phyloP scores from a whole-genome alignment of 1,140 invertebrate species.

The Doryteuthis pealeii region DNA sequence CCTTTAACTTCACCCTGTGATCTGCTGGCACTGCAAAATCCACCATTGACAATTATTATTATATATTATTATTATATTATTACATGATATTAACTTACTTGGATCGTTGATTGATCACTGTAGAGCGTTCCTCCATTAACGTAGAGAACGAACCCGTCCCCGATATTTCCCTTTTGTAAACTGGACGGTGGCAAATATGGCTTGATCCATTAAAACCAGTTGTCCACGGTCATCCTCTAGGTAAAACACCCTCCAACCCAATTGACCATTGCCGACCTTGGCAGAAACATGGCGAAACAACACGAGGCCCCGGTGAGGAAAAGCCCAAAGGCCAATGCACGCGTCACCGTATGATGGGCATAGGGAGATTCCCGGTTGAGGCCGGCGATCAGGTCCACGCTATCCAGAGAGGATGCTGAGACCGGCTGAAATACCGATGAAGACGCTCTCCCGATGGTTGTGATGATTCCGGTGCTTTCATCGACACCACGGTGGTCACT shows the following conservation, averaged over 20 bases:
- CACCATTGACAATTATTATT: too few relatives aligned
- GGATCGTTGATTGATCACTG: conserved; percentile 47
- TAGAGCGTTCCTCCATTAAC: conserved; percentile 47
- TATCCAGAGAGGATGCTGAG: conserved; percentile 80
- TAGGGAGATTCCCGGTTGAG: conserved; percentile 66
- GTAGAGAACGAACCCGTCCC: conserved; percentile 72
- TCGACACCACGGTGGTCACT: conserved; percentile 79
- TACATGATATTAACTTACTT: too few relatives aligned
- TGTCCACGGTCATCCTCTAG: conserved; percentile 73
- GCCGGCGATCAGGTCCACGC: conserved; percentile 75
- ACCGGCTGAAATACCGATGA: conserved; percentile 83
- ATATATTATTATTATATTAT: too few relatives aligned
- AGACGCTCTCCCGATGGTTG: conserved; percentile 89
- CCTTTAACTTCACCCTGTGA: too few relatives aligned
- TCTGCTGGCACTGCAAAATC: too few relatives aligned
- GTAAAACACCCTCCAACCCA: conserved; percentile 70
- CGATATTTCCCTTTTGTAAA: conserved; percentile 34
- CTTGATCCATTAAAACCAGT: conserved; percentile 67
- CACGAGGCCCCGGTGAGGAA: conserved; percentile 79
- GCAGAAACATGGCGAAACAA: conserved; percentile 92
- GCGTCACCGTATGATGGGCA: conserved; percentile 69
- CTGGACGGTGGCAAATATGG: conserved; percentile 50
- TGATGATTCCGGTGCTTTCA: conserved; percentile 77
- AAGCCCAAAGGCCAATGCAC: conserved; percentile 83
- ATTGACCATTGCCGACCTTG: conserved; percentile 84